These are phyloP conservation scores for Chrysopilus asiliformis DNA, from an alignment of 2,888 invertebrate species.

Conservation along the genomic window DNA sequence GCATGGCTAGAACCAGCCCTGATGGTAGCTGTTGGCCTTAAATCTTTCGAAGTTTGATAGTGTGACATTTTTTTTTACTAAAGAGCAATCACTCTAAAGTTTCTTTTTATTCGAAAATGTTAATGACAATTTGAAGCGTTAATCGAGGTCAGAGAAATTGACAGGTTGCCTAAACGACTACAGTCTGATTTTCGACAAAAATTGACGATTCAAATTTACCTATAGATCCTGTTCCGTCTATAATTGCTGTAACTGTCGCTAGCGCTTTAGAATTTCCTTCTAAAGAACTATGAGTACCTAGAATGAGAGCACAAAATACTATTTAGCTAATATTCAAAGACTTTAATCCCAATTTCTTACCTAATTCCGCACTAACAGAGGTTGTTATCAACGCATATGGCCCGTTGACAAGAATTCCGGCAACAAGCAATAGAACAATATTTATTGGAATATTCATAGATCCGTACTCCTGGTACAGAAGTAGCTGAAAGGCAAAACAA, in stretches of 20 bases:
- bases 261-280: conserved; percentile 77
- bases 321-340: no score
- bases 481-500: conserved; percentile 45
- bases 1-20: no score
- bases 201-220: conserved; percentile 16
- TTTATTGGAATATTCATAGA: conserved; percentile 46
- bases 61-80: no score
- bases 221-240: conserved; percentile 78
- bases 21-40: no score
- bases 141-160: no score
- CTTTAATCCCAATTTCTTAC: conserved; percentile 6
- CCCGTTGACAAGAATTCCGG: conserved; percentile 82
- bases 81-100: no score
- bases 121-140: no score
- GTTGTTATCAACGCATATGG: conserved; percentile 95
- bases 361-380: conserved; percentile 88
- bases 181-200: neutral
- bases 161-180: neutral
- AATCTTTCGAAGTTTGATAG: no score
- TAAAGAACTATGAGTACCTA: conserved; percentile 69
- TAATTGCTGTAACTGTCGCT: conserved; percentile 95
- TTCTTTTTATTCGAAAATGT: no score
- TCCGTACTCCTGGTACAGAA: conserved; percentile 65
- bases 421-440: conserved; percentile 52
- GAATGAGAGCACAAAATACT: neutral